A percentile compares a stretch with the other conserved stretches of the same genome.
phyloP scores from a whole-genome alignment of 2,797 vertebrate genomes.

The Lacerta agilis region DNA sequence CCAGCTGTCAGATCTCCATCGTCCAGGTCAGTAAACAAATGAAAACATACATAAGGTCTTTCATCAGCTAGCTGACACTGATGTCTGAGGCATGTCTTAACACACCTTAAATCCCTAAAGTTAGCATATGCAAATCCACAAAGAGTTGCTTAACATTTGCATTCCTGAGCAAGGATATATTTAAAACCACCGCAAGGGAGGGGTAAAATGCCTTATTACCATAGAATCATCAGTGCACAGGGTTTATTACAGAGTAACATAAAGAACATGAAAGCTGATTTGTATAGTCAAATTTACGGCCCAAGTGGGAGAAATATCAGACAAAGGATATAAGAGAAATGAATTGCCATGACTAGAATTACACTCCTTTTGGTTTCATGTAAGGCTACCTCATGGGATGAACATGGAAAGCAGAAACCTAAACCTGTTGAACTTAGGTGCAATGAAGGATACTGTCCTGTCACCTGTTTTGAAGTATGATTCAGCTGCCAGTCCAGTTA shows the following conservation, averaged over 20 bases:
- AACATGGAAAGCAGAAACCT: not conserved
- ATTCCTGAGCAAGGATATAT: slow-evolving; percentile 14
- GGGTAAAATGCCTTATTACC: not conserved
- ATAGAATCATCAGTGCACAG: no score
- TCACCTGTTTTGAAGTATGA: no score
- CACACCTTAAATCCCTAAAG: slow-evolving; percentile 7
- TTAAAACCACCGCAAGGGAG: not conserved
- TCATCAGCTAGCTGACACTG: not conserved
- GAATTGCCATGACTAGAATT: no score
- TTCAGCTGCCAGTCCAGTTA: no score
- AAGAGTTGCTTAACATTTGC: slow-evolving; percentile 9
- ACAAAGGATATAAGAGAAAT: not conserved
- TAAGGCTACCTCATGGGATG: not conserved
- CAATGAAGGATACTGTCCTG: no score
- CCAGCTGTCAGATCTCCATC: slow-evolving; percentile 56
- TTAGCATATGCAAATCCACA: slow-evolving; percentile 10
- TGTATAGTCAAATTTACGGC: not conserved
- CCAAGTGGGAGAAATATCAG: not conserved
- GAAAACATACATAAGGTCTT: not conserved
- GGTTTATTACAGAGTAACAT: not conserved
- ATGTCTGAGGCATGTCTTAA: not conserved
- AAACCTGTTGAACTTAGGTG: no score
- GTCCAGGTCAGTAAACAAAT: slow-evolving; percentile 37
- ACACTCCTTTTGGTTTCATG: not conserved
- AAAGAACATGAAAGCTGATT: not conserved